Conservation (phyloP, 2,113 vertebrate species). For the Pseudorectes ferrugineus region DNA sequence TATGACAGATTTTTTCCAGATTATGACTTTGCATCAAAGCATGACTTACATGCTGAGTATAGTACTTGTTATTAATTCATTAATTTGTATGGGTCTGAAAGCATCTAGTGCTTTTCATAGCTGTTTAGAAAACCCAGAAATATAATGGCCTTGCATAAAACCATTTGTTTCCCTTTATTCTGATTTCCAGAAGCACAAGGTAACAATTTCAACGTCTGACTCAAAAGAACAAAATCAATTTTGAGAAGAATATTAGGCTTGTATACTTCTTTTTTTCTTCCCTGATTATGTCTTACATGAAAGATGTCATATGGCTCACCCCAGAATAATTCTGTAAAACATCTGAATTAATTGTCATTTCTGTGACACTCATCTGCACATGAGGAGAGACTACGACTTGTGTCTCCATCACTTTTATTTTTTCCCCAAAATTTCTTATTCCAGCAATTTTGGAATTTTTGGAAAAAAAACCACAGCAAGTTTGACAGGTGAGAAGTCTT, state of each 20-base stretch:
- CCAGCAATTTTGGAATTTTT: neutral
- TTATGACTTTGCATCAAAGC: neutral
- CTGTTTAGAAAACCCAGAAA: neutral
- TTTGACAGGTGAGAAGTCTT: neutral
- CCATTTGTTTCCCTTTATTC: neutral
- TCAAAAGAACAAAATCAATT: neutral
- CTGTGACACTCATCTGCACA: neutral
- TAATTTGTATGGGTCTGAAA: neutral
- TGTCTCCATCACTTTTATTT: neutral
- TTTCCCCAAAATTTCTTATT: neutral
- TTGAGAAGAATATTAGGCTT: neutral
- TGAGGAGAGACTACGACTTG: neutral
- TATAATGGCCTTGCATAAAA: neutral
- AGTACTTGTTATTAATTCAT: neutral
- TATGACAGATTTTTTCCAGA: neutral
- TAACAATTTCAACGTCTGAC: neutral
- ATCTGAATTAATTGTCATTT: neutral
- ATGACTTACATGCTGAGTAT: neutral
- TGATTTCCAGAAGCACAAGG: neutral
- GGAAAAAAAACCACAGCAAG: accelerated
- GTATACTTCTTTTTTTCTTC: accelerated
- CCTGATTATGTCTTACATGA: neutral
- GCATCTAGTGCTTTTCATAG: neutral
- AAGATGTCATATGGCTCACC: neutral
- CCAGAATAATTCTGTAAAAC: neutral